Conservation (phyloP, 2,888 invertebrate genomes). For the Panorpa germanica region DNA sequence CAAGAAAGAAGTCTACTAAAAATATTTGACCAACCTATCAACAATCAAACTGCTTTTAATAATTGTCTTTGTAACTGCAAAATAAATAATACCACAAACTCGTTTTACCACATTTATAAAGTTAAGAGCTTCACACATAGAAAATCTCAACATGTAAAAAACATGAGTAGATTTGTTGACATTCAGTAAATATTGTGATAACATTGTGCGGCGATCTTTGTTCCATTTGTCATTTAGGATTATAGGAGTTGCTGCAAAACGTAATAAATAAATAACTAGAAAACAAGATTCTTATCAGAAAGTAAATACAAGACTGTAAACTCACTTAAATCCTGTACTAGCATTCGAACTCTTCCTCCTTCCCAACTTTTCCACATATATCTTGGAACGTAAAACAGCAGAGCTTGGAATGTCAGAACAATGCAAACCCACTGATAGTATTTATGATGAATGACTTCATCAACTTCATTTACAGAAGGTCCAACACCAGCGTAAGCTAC, state of each 20-base stretch:
- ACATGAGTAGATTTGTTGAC: constrained; percentile 36
- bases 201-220: constrained; percentile 28
- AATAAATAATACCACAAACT: constrained; percentile 3
- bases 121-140: constrained; percentile 54
- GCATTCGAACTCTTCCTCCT: constrained; percentile 36
- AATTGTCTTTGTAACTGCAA: constrained; percentile 1
- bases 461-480: constrained; percentile 19
- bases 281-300: too few relatives aligned
- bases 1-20: constrained; percentile 42
- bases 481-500: constrained; percentile 33
- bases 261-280: not conserved
- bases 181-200: constrained; percentile 35
- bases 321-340: constrained; percentile 37
- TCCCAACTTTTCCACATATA: constrained; percentile 57
- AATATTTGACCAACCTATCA: constrained; percentile 47
- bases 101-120: constrained; percentile 48
- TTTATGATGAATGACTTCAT: constrained; percentile 34
- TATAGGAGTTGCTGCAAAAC: constrained; percentile 30
- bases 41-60: constrained; percentile 9
- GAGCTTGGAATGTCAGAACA: constrained; percentile 42
- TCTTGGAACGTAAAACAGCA: constrained; percentile 48
- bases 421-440: constrained; percentile 61
- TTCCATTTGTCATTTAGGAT: constrained; percentile 36
- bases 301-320: not conserved
- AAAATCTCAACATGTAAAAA: constrained; percentile 43